Evolutionary conservation across 2,113 vertebrate species (phyloP).

Genomic region (Gnathonemus echidnorhynchus): DNA sequence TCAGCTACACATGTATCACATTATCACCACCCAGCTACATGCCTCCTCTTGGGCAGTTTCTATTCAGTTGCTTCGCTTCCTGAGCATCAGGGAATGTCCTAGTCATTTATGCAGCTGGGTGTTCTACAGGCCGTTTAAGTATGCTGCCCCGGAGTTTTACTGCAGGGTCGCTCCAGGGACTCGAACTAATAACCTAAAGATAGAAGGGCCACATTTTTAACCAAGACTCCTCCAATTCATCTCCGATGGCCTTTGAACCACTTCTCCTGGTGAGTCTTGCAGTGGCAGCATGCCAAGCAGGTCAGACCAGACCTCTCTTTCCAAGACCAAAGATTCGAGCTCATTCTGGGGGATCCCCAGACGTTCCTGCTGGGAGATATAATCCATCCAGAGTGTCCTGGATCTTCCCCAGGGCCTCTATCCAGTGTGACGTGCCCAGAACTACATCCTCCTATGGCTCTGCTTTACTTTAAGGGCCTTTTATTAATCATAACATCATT

Average conservation of each 20-base stretch:
- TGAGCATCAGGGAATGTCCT: neutral
- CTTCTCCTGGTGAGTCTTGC: neutral
- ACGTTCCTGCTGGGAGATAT: neutral
- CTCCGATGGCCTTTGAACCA: neutral
- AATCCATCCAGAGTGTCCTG: neutral
- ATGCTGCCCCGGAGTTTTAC: neutral
- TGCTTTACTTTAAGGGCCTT: neutral
- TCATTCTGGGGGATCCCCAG: neutral
- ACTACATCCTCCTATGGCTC: neutral
- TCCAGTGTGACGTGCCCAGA: neutral
- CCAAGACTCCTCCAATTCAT: neutral
- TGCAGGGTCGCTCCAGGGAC: neutral
- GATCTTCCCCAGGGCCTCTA: neutral
- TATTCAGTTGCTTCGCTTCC: neutral
- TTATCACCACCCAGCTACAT: neutral
- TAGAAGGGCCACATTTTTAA: neutral
- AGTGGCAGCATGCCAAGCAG: neutral
- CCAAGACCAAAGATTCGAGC: neutral
- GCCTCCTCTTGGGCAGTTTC: neutral
- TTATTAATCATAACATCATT: slow-evolving; percentile 2
- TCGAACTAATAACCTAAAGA: neutral
- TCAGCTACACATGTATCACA: neutral
- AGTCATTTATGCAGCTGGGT: neutral
- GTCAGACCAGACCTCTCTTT: neutral
- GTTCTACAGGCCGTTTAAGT: neutral